These are phyloP conservation scores for Ceraclea dissimilis DNA, from an alignment of 2,888 invertebrate species.

Conservation along the genomic window DNA sequence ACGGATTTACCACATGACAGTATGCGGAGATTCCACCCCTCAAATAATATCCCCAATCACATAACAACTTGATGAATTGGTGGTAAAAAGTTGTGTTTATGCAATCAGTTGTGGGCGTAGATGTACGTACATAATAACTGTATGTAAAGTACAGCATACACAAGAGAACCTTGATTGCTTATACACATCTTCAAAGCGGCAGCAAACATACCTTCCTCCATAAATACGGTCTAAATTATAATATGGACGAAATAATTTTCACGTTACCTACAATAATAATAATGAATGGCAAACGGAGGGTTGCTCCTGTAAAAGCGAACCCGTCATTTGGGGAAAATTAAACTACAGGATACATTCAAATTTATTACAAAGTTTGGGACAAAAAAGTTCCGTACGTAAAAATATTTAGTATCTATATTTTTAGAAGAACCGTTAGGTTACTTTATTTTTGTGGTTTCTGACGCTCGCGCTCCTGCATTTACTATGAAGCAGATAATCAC, in stretches of 20 bases:
- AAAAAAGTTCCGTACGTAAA: too few relatives aligned
- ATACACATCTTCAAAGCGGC: slow-evolving; percentile 15
- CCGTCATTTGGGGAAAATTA: background rate
- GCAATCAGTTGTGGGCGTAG: slow-evolving; percentile 20
- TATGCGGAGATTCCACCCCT: background rate
- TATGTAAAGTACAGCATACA: background rate
- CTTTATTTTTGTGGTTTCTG: too few relatives aligned
- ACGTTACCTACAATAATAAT: background rate
- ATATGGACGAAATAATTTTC: slow-evolving; percentile 16
- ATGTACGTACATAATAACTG: background rate
- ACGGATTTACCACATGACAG: too few relatives aligned
- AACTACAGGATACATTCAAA: background rate
- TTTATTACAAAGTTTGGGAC: too few relatives aligned
- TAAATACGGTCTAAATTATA: slow-evolving; percentile 25
- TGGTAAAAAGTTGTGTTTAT: slow-evolving; percentile 22
- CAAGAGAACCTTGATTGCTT: slow-evolving; percentile 25
- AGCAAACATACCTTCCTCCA: slow-evolving; percentile 10
- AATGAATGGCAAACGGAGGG: slow-evolving; percentile 3
- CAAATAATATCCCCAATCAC: slow-evolving; percentile 17
- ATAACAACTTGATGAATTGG: slow-evolving; percentile 18
- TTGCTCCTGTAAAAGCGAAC: background rate
- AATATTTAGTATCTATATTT: too few relatives aligned
- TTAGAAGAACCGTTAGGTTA: too few relatives aligned
- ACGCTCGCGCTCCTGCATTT: too few relatives aligned
- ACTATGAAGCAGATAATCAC: too few relatives aligned